These are phyloP conservation scores for Pseudobourletiella spinata DNA, from an alignment of 1,140 invertebrate species.

Conservation along the genomic window DNA sequence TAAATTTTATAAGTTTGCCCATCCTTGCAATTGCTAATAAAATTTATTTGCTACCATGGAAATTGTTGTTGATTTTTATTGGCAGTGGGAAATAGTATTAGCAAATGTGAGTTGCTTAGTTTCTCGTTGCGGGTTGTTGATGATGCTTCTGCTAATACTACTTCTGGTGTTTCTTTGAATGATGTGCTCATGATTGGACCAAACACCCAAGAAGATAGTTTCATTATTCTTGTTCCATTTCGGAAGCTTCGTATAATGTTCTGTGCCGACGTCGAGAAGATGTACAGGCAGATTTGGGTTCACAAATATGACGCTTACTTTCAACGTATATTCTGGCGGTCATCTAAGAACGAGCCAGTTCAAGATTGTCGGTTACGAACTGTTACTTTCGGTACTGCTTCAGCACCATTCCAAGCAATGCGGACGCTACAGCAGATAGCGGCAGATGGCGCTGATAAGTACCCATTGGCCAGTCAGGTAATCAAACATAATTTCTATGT, in stretches of 20 bases:
- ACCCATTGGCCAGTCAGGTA: neutral
- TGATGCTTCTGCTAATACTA: slow-evolving; percentile 23
- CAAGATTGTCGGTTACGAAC: slow-evolving; percentile 35
- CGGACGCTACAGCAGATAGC: slow-evolving; percentile 35
- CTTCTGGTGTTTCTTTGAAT: slow-evolving; percentile 26
- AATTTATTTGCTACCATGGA: no score
- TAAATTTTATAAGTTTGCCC: no score
- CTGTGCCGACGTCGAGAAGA: slow-evolving; percentile 37
- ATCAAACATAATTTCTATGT: slow-evolving; percentile 1
- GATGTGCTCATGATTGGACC: slow-evolving; percentile 25
- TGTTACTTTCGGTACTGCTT: slow-evolving; percentile 38
- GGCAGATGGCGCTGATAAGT: slow-evolving; percentile 16
- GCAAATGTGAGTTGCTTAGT: no score
- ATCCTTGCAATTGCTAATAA: no score
- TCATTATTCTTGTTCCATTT: slow-evolving; percentile 26
- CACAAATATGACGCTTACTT: slow-evolving; percentile 4
- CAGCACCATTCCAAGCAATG: slow-evolving; percentile 37
- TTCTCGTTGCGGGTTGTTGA: slow-evolving; percentile 33
- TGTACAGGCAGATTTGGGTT: slow-evolving; percentile 32
- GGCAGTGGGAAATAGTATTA: no score
- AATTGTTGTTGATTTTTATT: no score
- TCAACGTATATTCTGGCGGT: slow-evolving; percentile 39
- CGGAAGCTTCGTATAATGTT: slow-evolving; percentile 23
- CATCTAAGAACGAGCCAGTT: slow-evolving; percentile 13
- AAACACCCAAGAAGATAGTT: slow-evolving; percentile 33